phyloP scores from a whole-genome alignment of 2,888 invertebrate species.

The Limnephilus marmoratus region DNA sequence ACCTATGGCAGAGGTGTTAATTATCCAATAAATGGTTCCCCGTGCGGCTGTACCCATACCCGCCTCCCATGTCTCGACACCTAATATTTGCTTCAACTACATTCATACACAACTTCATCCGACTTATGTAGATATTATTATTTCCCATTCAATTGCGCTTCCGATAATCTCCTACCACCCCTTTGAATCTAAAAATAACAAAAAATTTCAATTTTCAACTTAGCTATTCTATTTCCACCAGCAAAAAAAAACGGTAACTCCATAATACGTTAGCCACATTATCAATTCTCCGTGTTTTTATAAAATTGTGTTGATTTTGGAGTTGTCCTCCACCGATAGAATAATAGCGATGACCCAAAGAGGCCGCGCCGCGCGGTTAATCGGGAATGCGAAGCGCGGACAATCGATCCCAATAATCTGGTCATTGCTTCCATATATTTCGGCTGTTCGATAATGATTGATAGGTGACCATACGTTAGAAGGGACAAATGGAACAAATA shows the following conservation, averaged over 20 bases:
- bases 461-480: slow-evolving; percentile 7
- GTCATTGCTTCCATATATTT: slow-evolving; percentile 27
- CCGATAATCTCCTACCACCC: background rate
- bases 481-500: background rate
- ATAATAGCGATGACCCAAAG: background rate
- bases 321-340: background rate
- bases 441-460: slow-evolving; percentile 19
- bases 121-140: too few relatives aligned
- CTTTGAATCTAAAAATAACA: background rate
- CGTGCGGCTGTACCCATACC: too few relatives aligned
- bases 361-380: slow-evolving; percentile 18
- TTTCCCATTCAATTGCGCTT: too few relatives aligned
- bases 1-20: too few relatives aligned
- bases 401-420: slow-evolving; percentile 30
- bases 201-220: background rate
- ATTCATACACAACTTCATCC: too few relatives aligned
- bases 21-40: too few relatives aligned
- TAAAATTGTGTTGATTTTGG: background rate
- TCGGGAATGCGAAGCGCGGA: slow-evolving; percentile 39
- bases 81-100: too few relatives aligned
- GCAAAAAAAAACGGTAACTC: background rate
- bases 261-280: background rate
- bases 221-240: background rate
- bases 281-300: background rate
- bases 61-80: too few relatives aligned